Conservation (phyloP, 2,888 invertebrate genomes). For the Lasius platythorax region DNA sequence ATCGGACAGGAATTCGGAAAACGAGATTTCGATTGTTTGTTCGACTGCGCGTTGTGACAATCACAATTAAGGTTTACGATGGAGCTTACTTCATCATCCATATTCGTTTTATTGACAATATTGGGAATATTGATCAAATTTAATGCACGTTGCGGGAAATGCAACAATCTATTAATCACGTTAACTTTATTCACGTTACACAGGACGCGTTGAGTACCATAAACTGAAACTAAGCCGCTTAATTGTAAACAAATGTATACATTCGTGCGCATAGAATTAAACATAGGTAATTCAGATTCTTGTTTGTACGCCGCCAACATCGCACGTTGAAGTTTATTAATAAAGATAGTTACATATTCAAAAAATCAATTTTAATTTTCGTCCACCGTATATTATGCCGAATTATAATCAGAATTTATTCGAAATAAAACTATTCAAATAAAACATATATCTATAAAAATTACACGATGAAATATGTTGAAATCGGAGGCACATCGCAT, state of each 20-base stretch:
- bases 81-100: conserved; percentile 27
- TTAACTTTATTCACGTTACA: conserved; percentile 21
- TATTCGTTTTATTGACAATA: conserved; percentile 43
- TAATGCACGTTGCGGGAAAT: conserved; percentile 30
- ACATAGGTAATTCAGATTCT: background rate
- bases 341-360: background rate
- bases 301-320: conserved; percentile 1
- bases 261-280: background rate
- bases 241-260: conserved; percentile 25
- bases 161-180: conserved; percentile 39
- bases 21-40: conserved; percentile 36
- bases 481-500: background rate
- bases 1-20: conserved; percentile 10
- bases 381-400: background rate
- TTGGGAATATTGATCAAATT: conserved; percentile 40
- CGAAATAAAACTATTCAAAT: background rate
- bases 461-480: background rate
- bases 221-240: conserved; percentile 29
- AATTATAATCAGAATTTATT: conserved; percentile 11
- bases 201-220: background rate
- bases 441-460: background rate
- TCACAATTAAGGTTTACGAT: conserved; percentile 42
- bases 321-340: background rate
- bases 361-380: background rate
- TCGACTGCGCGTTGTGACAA: conserved; percentile 16